These are phyloP conservation scores for Crax fasciolata DNA, from an alignment of 2,797 vertebrate species.

Conservation along the genomic window DNA sequence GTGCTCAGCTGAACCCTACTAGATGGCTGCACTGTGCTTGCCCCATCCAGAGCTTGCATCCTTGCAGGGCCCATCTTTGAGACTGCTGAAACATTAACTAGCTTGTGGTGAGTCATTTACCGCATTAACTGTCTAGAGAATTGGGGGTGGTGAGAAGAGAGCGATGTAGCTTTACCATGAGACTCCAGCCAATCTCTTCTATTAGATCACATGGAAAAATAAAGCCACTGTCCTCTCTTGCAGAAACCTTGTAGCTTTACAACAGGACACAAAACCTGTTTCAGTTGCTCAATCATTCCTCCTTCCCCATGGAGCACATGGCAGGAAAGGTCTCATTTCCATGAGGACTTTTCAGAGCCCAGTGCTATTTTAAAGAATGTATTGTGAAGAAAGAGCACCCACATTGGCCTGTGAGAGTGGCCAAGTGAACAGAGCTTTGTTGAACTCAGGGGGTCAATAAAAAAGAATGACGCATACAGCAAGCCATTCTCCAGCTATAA, in stretches of 20 bases:
- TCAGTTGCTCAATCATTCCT: background rate
- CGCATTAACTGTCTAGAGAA: slow-evolving; percentile 11
- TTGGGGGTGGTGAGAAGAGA: slow-evolving; percentile 34
- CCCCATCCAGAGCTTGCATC: background rate
- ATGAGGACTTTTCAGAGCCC: background rate
- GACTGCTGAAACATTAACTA: background rate
- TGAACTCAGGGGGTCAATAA: background rate
- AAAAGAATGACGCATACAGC: background rate
- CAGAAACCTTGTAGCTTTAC: background rate
- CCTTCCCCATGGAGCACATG: background rate
- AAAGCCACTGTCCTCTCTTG: background rate
- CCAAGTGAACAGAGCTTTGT: background rate
- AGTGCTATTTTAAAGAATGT: slow-evolving; percentile 26
- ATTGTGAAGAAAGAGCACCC: background rate
- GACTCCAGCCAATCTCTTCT: slow-evolving; percentile 31
- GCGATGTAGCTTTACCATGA: slow-evolving; percentile 31
- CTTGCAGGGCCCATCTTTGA: background rate
- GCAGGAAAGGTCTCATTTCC: slow-evolving; percentile 39
- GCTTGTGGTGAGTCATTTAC: background rate
- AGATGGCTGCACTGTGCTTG: background rate
- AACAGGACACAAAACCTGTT: background rate
- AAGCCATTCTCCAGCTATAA: background rate
- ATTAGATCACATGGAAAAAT: slow-evolving; percentile 42
- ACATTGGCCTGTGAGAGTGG: background rate
- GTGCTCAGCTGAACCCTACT: background rate